phyloP scores from a whole-genome alignment of 2,888 invertebrate genomes.

The Acleris emargana region DNA sequence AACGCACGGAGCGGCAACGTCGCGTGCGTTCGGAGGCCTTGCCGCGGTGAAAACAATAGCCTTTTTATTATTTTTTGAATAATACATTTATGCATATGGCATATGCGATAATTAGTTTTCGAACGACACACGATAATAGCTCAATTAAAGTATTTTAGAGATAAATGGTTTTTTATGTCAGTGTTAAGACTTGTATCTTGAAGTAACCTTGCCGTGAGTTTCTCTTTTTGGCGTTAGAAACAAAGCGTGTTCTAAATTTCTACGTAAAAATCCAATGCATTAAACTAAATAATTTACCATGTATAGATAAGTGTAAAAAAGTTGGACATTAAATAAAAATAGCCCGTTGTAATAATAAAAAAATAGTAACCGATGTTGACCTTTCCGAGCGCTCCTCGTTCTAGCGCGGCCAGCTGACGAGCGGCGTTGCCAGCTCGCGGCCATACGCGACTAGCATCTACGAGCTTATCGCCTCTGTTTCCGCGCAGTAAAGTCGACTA shows the following conservation, averaged over 20 bases:
- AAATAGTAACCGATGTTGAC: conserved; percentile 81
- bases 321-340: conserved; percentile 58
- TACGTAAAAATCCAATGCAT: background rate
- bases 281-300: conserved; percentile 3
- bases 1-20: conserved; percentile 77
- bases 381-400: conserved; percentile 77
- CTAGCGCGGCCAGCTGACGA: conserved; percentile 81
- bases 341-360: conserved; percentile 64
- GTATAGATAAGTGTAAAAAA: conserved; percentile 49
- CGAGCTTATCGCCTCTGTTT: conserved; percentile 75
- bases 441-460: conserved; percentile 59
- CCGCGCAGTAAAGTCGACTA: conserved; percentile 51
- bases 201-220: conserved; percentile 2
- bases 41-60: conserved; percentile 79
- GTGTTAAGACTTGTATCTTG: background rate
- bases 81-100: conserved; percentile 51
- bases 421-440: conserved; percentile 74
- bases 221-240: conserved; percentile 2
- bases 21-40: conserved; percentile 73
- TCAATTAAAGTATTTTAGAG: conserved; percentile 10
- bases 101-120: conserved; percentile 39
- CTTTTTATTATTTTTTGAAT: conserved; percentile 61
- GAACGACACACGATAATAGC: conserved; percentile 26
- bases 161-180: conserved; percentile 9
- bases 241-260: background rate